Conservation (phyloP, 1,140 invertebrate genomes). For the Drosophila tropicalis region DNA sequence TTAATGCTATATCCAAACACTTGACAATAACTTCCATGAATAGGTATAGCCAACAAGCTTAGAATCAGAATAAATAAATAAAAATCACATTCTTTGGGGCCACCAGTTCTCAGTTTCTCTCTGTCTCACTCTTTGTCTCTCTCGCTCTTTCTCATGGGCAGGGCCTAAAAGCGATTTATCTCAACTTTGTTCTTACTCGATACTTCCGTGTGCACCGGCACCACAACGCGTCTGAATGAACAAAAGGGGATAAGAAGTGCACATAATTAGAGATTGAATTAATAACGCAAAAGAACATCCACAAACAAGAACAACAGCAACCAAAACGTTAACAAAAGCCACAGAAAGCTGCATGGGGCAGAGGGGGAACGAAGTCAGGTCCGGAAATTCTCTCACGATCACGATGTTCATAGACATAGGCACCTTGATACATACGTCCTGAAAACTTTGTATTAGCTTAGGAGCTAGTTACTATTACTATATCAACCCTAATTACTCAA, state of each 20-base stretch:
- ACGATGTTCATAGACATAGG: no score
- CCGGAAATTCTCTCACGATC: no score
- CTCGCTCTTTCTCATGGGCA: no score
- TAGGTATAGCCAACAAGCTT: neutral
- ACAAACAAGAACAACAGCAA: slow-evolving; percentile 22
- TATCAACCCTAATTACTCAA: no score
- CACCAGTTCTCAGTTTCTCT: neutral
- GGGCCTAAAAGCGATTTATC: slow-evolving; percentile 69
- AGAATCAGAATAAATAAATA: slow-evolving; percentile 33
- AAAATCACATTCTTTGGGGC: slow-evolving; percentile 26
- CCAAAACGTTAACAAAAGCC: neutral
- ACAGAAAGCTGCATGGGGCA: slow-evolving; percentile 5
- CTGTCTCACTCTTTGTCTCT: neutral
- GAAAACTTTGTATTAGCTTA: no score
- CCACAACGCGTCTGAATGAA: slow-evolving; percentile 52
- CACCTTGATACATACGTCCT: no score
- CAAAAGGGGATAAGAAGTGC: slow-evolving; percentile 35
- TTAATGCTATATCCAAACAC: neutral
- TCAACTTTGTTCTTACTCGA: slow-evolving; percentile 42
- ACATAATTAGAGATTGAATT: slow-evolving; percentile 66
- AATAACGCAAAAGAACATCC: slow-evolving; percentile 35
- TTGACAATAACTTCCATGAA: neutral
- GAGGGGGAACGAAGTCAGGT: no score
- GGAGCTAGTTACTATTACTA: no score
- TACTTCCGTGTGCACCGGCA: slow-evolving; percentile 56